These are phyloP conservation scores for Acrobasis suavella DNA, from an alignment of 2,888 invertebrate species.

Conservation along the genomic window DNA sequence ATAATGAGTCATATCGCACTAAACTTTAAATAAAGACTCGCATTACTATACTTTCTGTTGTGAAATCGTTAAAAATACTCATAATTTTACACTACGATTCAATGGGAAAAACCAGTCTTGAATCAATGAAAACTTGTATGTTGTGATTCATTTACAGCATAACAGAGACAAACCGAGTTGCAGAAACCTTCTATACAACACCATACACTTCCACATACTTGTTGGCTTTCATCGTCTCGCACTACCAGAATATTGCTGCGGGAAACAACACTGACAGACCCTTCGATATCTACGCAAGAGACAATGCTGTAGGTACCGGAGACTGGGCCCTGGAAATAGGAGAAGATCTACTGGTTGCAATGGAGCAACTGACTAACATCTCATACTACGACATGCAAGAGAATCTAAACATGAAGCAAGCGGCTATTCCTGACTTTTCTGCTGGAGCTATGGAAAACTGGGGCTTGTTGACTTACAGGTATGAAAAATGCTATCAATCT, in stretches of 20 bases:
- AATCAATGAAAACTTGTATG: neutral
- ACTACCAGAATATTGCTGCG: constrained; percentile 73
- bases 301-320: constrained; percentile 64
- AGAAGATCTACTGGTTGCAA: constrained; percentile 64
- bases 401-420: constrained; percentile 84
- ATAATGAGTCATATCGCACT: too few species aligned
- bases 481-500: constrained; percentile 23
- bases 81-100: neutral
- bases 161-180: constrained; percentile 42
- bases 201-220: constrained; percentile 91
- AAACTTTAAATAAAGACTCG: too few species aligned
- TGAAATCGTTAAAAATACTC: too few species aligned
- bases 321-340: constrained; percentile 73
- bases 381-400: constrained; percentile 77
- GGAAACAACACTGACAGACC: constrained; percentile 48
- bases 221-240: constrained; percentile 92
- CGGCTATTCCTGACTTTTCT: constrained; percentile 90
- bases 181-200: constrained; percentile 79
- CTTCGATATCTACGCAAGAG: constrained; percentile 69
- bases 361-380: constrained; percentile 83
- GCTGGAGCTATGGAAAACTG: constrained; percentile 94
- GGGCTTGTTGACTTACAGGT: constrained; percentile 91
- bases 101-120: too few species aligned
- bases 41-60: too few species aligned
- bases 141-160: constrained; percentile 40